Base-by-base conservation (phyloP, 2,888 invertebrate species). In the Andrena chrysosceles region DNA sequence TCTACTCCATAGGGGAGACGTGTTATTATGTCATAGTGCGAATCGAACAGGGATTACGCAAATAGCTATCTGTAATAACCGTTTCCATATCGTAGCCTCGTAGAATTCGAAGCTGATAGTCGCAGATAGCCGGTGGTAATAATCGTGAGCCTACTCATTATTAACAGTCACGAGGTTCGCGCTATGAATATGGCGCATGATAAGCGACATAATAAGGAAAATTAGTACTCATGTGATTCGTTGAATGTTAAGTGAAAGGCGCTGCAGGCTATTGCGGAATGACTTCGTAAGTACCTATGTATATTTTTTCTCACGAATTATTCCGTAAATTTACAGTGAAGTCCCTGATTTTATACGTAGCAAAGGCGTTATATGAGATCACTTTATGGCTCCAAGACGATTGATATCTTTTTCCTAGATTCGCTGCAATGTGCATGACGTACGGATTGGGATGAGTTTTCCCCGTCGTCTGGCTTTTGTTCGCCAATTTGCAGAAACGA, bases 171-270 rank as follows among this genome's bases (percentile, higher is more conserved):
- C 31, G 60, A 31, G 31, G 23, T 4, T 26, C n/a, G 31, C 33
- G n/a, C 8, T 31, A 31, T 1, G 31, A 60, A 31, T 7, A 60
- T n/a, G 31, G 60, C 13, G 16, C 31, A n/a, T 31, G 31, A 60
- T 31, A 60, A 60, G 60, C 31, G 33, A 26, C 20, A 49, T 48
- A 42, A 49, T 8, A 26, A 48, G 33, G 42, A 42, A 71, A 49
- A 71, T 16, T 62, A 13, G 23, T 62, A 71, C 49, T 49, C 62
- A 33, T 42, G 59, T 60, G 62, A 60, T 62, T 20, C n/a, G 26
- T 42, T 70, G n/a, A 35, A 31, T 62, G 71, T 35, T 48, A 62
- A 62, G 62, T 71, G 62, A 60, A 71, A 69, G 69, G 56, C 69
- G n/a, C 33, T 26, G 5, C 31, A 31, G 16, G 33, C 52, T 31